phyloP scores from a whole-genome alignment of 1,140 invertebrate species.

The Aphaenogaster floridana region DNA sequence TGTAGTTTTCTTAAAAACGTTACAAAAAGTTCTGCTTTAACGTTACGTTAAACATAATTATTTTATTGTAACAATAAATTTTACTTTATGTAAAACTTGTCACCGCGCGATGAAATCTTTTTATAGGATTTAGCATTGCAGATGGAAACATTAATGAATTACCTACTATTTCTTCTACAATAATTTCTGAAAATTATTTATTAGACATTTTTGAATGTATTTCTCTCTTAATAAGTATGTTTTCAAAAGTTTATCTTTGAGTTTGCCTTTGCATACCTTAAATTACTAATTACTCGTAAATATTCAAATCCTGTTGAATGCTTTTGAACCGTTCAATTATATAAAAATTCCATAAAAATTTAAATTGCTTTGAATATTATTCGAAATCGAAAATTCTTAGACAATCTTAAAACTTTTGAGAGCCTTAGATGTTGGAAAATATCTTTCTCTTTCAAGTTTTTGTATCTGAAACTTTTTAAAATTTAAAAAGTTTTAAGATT shows the following conservation, averaged over 20 bases:
- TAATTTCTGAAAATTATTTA: background rate
- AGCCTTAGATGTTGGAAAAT: too few species aligned
- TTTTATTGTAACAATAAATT: slow-evolving; percentile 11
- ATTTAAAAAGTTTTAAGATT: too few species aligned
- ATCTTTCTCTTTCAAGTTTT: too few species aligned
- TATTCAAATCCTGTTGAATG: background rate
- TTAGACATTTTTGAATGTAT: background rate
- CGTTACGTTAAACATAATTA: background rate
- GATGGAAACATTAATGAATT: background rate
- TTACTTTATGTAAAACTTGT: background rate
- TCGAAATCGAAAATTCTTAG: background rate
- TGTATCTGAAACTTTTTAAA: too few species aligned
- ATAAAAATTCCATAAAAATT: background rate
- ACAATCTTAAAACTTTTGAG: background rate
- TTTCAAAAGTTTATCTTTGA: background rate
- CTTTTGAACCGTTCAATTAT: background rate
- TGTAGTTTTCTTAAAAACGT: background rate
- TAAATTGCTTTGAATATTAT: background rate
- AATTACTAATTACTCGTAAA: background rate
- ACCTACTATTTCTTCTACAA: background rate
- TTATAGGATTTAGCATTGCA: background rate
- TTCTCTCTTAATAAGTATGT: background rate
- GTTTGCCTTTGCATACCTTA: background rate
- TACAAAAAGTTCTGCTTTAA: background rate
- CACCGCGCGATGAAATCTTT: background rate